Percentiles rank a stretch among this genome's conserved stretches.
These are phyloP conservation scores for Equus quagga DNA, from an alignment of 2,113 vertebrate genomes.

Conservation along the genomic window DNA sequence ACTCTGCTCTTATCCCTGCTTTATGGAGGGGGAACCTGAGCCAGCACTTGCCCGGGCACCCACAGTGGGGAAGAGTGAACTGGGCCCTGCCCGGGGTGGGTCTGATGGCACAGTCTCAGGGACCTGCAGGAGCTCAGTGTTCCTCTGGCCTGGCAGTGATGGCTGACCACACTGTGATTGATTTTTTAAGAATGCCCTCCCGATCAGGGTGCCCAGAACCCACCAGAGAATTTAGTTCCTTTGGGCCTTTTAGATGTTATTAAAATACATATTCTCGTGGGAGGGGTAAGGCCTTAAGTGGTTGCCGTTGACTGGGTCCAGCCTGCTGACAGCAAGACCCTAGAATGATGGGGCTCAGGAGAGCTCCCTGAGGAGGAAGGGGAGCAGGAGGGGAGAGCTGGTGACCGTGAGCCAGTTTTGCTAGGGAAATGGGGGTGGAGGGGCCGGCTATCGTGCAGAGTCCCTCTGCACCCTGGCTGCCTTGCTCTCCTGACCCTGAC, in stretches of 20 bases:
- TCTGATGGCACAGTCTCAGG: not conserved
- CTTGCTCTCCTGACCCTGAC: not conserved
- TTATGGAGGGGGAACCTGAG: not conserved
- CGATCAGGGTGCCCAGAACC: not conserved
- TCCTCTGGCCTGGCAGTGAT: fast-evolving
- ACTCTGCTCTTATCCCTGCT: not conserved
- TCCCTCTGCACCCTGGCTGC: not conserved
- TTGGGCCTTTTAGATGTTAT: not conserved
- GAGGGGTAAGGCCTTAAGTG: not conserved
- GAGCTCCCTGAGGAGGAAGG: not conserved
- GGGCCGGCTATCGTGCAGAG: not conserved
- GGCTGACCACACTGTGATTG: not conserved
- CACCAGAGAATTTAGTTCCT: not conserved
- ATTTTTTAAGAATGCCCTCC: not conserved
- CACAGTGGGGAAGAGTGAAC: not conserved
- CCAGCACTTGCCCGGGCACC: fast-evolving
- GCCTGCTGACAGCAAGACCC: not conserved
- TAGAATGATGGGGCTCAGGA: not conserved
- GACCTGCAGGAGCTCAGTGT: not conserved
- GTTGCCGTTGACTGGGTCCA: not conserved
- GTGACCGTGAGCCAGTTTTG: not conserved
- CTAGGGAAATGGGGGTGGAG: not conserved
- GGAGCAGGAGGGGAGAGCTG: not conserved
- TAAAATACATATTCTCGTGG: not conserved
- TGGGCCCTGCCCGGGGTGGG: not conserved